Evolutionary conservation across 1,140 invertebrate genomes (phyloP).

Genomic region (Heliothis virescens): DNA sequence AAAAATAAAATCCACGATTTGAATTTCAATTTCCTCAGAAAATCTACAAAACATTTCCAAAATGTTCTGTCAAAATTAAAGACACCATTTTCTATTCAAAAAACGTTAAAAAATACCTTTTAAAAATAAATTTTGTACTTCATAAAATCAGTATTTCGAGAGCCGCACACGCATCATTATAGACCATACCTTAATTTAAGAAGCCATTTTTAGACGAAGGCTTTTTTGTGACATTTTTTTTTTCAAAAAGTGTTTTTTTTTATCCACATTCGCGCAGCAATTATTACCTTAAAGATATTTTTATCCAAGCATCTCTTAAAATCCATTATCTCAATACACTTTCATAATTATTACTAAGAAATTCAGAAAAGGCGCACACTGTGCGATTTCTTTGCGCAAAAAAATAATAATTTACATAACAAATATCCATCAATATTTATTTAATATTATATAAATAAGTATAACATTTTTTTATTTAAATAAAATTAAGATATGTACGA

Average conservation of each 20-base stretch:
- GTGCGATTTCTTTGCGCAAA: neutral
- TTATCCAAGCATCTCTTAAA: slow-evolving; percentile 39
- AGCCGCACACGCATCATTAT: slow-evolving; percentile 42
- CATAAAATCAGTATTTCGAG: slow-evolving; percentile 26
- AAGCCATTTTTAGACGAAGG: slow-evolving; percentile 31
- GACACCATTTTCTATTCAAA: neutral
- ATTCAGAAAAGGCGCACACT: slow-evolving; percentile 15
- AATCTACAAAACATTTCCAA: neutral
- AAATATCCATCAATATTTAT: slow-evolving; percentile 36
- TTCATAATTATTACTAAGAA: slow-evolving; percentile 30
- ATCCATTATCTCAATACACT: slow-evolving; percentile 36
- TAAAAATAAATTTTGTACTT: slow-evolving; percentile 26
- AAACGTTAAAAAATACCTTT: neutral
- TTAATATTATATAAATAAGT: slow-evolving; percentile 28
- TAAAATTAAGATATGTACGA: slow-evolving; percentile 44
- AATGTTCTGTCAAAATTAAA: neutral
- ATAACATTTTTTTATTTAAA: slow-evolving; percentile 24
- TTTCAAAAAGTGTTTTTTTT: slow-evolving; percentile 25
- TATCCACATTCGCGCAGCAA: slow-evolving; percentile 3
- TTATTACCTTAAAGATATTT: slow-evolving; percentile 32
- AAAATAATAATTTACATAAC: slow-evolving; percentile 45
- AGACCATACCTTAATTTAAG: slow-evolving; percentile 41
- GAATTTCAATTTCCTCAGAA: neutral
- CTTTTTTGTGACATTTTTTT: slow-evolving; percentile 39
- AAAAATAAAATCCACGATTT: neutral